These are phyloP conservation scores for Cossypha niveicapilla DNA, from an alignment of 2,797 vertebrate genomes.

Conservation along the genomic window DNA sequence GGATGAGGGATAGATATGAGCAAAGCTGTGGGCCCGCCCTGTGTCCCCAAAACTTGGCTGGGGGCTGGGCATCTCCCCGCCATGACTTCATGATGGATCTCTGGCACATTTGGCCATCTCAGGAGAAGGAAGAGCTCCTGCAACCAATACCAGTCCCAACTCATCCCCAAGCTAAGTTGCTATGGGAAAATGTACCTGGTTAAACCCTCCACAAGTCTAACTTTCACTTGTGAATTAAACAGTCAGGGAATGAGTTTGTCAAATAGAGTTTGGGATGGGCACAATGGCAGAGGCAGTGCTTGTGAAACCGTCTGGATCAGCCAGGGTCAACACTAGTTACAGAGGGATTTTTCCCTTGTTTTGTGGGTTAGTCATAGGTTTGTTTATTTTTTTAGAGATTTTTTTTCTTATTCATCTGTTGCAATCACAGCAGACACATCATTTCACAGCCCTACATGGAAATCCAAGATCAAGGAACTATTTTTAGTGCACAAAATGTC, in stretches of 20 bases:
- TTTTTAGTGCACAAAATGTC: slow-evolving; percentile 38
- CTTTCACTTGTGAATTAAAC: background rate
- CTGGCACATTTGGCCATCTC: rapidly evolving
- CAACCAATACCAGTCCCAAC: background rate
- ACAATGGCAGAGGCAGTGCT: background rate
- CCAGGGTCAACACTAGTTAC: background rate
- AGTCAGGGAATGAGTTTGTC: background rate
- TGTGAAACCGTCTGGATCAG: background rate
- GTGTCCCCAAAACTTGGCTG: background rate
- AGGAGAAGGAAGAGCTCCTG: background rate
- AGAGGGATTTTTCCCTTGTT: background rate
- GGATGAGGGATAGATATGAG: background rate
- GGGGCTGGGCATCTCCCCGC: background rate
- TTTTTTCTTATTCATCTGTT: slow-evolving; percentile 1
- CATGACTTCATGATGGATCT: rapidly evolving
- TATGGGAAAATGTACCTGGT: rapidly evolving
- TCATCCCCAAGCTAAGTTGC: background rate
- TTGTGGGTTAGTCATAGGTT: slow-evolving; percentile 11
- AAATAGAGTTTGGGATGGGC: background rate
- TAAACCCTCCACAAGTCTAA: background rate
- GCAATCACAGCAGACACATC: slow-evolving; percentile 26
- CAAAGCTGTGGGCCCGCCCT: background rate
- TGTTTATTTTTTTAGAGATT: slow-evolving; percentile 19
- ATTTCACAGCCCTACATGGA: slow-evolving; percentile 60
- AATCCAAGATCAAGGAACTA: slow-evolving; percentile 33